Percentiles rank a stretch among this genome's conserved stretches.
phyloP scores from a whole-genome alignment of 2,113 vertebrate genomes.

The Apaloderma vittatum region DNA sequence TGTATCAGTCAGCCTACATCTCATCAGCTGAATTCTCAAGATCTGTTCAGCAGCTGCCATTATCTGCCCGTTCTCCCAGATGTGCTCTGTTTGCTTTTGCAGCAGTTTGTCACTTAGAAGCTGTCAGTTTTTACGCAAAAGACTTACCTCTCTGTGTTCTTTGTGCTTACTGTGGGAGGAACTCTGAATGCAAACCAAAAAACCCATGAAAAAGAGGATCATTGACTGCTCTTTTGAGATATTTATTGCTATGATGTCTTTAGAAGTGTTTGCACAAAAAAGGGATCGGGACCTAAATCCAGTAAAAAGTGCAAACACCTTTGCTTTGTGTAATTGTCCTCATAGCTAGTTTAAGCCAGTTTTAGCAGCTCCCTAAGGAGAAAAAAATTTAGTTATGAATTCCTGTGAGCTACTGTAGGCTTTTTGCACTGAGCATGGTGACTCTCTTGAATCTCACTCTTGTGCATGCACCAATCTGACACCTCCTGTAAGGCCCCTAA shows the following conservation, averaged over 20 bases:
- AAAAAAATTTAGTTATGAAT: not conserved
- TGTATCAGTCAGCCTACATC: not conserved
- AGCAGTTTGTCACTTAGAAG: not conserved
- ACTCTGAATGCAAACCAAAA: not conserved
- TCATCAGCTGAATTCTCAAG: not conserved
- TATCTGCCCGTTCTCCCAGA: not conserved
- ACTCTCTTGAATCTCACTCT: not conserved
- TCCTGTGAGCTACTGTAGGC: not conserved
- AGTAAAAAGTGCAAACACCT: not conserved
- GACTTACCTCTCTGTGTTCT: not conserved
- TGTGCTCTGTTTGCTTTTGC: not conserved
- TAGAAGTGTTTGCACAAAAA: not conserved
- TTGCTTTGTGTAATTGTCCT: not conserved
- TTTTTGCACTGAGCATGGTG: not conserved
- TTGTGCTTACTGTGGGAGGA: not conserved
- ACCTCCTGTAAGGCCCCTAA: not conserved
- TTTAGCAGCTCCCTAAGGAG: not conserved
- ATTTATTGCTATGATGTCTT: not conserved
- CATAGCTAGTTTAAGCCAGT: not conserved
- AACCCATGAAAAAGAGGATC: not conserved
- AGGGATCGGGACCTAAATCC: not conserved
- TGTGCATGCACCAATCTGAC: not conserved
- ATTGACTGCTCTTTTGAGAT: not conserved
- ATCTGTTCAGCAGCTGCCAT: not conserved
- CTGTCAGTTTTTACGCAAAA: not conserved